Conservation (phyloP, 1,140 invertebrate species). For the Drosophila punjabiensis region DNA sequence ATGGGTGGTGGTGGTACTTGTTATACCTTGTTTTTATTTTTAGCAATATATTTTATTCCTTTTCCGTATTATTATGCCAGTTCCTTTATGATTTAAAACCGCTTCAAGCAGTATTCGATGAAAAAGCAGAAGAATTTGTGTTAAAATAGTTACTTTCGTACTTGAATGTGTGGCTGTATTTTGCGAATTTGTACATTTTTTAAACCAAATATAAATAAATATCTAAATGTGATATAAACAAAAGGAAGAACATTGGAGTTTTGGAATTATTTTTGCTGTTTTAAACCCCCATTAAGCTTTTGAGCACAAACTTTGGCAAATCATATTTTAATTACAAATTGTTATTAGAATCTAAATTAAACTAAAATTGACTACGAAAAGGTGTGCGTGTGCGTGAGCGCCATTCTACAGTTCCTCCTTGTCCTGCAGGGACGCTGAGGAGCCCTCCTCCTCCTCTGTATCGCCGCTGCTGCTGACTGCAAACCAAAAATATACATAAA, state of each 20-base stretch:
- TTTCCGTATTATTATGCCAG: constrained; percentile 4
- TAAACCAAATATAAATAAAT: constrained; percentile 55
- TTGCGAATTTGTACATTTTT: constrained; percentile 53
- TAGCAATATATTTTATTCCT: not conserved
- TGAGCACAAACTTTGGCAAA: constrained; percentile 30
- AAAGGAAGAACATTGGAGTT: not conserved
- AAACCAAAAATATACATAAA: constrained; percentile 62
- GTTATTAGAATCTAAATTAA: constrained; percentile 43
- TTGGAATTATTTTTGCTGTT: not conserved
- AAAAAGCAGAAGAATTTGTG: not conserved
- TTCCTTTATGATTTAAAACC: constrained; percentile 30
- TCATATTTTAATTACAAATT: constrained; percentile 29
- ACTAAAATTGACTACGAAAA: constrained; percentile 70
- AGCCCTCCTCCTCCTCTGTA: constrained; percentile 8
- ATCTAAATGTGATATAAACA: constrained; percentile 49
- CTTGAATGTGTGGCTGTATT: constrained; percentile 36
- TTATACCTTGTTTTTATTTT: constrained; percentile 2
- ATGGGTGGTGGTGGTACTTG: constrained; percentile 28
- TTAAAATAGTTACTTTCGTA: constrained; percentile 21
- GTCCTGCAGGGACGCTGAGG: constrained; percentile 27
- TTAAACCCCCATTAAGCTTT: not conserved
- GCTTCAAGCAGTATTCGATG: constrained; percentile 62
- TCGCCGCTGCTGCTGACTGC: constrained; percentile 33
- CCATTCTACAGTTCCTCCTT: constrained; percentile 54
- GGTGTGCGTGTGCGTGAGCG: constrained; percentile 31